Evolutionary conservation across 2,888 invertebrate genomes (phyloP).

Genomic region (Harmothoe impar): DNA sequence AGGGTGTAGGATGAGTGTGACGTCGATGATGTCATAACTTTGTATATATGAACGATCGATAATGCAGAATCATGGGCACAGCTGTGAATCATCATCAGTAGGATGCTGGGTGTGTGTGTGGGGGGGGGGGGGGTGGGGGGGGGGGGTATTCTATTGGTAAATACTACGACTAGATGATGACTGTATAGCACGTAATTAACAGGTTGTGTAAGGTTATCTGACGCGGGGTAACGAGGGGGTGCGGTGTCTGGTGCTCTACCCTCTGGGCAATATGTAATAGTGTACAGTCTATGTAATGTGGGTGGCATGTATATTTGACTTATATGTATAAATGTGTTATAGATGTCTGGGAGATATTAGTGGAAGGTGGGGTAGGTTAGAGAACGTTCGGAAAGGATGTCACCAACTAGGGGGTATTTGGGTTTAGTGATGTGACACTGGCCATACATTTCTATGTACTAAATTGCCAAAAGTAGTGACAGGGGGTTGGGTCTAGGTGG

Average conservation of each 20-base stretch:
- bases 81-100: constrained; percentile 46
- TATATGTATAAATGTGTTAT: too few relatives aligned
- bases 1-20: not conserved
- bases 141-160: not conserved
- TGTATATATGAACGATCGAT: constrained; percentile 41
- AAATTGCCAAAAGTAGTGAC: too few relatives aligned
- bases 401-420: too few relatives aligned
- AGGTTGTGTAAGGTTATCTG: not conserved
- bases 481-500: too few relatives aligned
- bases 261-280: too few relatives aligned
- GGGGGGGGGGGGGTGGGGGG: not conserved
- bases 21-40: not conserved
- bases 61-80: not conserved
- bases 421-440: too few relatives aligned
- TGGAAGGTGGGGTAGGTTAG: too few relatives aligned
- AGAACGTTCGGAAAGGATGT: too few relatives aligned
- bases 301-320: too few relatives aligned
- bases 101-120: not conserved
- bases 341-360: too few relatives aligned
- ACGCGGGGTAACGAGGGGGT: not conserved
- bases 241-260: not conserved
- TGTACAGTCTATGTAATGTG: too few relatives aligned
- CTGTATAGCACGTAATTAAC: not conserved
- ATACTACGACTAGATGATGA: not conserved
- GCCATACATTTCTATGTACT: too few relatives aligned